phyloP scores from a whole-genome alignment of 2,797 vertebrate species.

The Crenuchus spilurus region DNA sequence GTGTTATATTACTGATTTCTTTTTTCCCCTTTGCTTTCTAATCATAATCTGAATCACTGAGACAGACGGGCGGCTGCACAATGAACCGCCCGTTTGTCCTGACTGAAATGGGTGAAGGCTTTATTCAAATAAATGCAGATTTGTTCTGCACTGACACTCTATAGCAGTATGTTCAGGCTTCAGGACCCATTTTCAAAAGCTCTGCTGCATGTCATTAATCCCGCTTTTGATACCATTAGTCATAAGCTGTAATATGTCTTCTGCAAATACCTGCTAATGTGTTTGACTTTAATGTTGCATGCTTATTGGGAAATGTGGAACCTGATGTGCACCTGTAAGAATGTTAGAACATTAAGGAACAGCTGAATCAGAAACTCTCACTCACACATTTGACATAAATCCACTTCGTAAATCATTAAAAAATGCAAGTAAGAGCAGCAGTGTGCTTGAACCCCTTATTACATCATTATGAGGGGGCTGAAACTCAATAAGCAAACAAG shows the following conservation, averaged over 20 bases:
- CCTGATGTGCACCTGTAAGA: neutral
- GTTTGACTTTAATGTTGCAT: conserved; percentile 7
- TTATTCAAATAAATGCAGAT: conserved; percentile 45
- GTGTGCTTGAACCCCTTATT: too few relatives aligned
- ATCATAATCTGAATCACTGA: conserved; percentile 19
- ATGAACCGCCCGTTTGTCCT: conserved; percentile 15
- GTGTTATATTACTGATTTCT: conserved; percentile 21
- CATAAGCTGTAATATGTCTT: neutral
- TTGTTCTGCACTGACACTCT: conserved; percentile 29
- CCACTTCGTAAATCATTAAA: too few relatives aligned
- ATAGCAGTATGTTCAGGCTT: neutral
- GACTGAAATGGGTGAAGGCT: conserved; percentile 3
- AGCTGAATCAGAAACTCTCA: neutral
- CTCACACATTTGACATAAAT: neutral
- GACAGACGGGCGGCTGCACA: conserved; percentile 11
- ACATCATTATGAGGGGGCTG: too few relatives aligned
- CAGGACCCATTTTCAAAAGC: neutral
- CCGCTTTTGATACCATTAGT: conserved; percentile 8
- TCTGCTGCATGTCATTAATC: neutral
- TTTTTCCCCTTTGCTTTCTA: neutral
- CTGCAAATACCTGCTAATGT: conserved; percentile 24
- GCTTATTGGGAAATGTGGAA: neutral
- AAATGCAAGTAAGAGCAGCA: too few relatives aligned
- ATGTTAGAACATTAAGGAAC: neutral
- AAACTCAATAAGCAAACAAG: too few relatives aligned